Conservation (phyloP, 1,140 invertebrate genomes). For the Andrena cerasifolii region DNA sequence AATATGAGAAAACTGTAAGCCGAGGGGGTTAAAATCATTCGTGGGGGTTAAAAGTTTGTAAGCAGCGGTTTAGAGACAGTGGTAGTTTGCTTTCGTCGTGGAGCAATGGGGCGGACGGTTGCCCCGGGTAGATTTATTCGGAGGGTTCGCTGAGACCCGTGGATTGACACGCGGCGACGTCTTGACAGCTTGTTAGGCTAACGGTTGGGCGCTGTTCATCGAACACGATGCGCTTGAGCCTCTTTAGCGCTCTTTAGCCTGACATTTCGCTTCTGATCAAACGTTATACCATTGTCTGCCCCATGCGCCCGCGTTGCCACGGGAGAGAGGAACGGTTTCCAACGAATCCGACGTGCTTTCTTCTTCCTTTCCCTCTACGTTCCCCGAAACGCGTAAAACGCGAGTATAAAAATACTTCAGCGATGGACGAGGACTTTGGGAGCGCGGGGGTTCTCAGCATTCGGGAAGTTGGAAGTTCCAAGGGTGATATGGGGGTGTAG, state of each 20-base stretch:
- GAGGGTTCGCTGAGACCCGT: conserved; percentile 59
- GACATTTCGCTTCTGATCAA: conserved; percentile 56
- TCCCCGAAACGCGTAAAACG: no score
- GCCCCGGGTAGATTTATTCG: conserved; percentile 55
- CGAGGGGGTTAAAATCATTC: conserved; percentile 27
- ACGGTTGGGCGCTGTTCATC: conserved; percentile 66
- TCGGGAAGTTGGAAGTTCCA: no score
- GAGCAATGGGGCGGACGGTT: neutral
- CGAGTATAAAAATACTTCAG: no score
- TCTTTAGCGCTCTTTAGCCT: conserved; percentile 71
- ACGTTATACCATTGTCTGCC: conserved; percentile 41
- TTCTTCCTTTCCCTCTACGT: no score
- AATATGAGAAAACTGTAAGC: neutral
- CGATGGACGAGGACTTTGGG: no score
- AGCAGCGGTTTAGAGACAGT: conserved; percentile 27
- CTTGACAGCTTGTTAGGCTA: conserved; percentile 81
- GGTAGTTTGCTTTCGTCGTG: neutral
- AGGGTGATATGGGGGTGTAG: no score
- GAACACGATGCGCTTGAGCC: conserved; percentile 66
- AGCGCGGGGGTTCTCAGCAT: no score
- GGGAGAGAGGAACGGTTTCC: no score
- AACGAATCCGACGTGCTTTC: no score
- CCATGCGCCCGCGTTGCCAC: neutral
- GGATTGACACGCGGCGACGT: conserved; percentile 79
- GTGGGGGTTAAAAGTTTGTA: conserved; percentile 28